Evolutionary conservation across 2,888 invertebrate genomes (phyloP).

Genomic region (Sympetrum striolatum): DNA sequence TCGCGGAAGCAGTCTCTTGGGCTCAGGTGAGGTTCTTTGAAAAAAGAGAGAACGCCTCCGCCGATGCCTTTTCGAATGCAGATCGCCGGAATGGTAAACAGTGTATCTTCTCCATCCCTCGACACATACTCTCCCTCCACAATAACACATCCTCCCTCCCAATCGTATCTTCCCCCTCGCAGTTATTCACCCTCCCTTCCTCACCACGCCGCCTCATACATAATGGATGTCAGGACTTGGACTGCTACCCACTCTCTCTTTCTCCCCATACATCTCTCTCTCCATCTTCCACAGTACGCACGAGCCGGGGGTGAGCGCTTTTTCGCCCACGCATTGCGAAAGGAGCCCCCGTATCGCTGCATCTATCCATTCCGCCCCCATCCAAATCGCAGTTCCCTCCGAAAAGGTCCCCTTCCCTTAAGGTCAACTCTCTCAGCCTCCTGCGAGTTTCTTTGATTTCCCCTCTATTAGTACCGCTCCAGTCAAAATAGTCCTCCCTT

Average conservation of each 20-base stretch:
- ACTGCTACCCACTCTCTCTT: background rate
- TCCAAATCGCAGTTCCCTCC: background rate
- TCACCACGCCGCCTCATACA: conserved; percentile 30
- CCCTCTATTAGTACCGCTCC: background rate
- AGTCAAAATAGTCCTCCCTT: background rate
- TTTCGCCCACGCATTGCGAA: conserved; percentile 18
- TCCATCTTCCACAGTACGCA: background rate
- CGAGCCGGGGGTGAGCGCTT: background rate
- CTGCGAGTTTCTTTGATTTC: conserved; percentile 12
- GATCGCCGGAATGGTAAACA: conserved; percentile 42
- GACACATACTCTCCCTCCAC: background rate
- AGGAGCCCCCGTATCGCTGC: background rate
- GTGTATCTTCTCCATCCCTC: conserved; percentile 45
- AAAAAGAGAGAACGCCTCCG: background rate
- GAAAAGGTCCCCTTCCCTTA: background rate
- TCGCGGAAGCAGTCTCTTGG: conserved; percentile 20
- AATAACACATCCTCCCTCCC: conserved; percentile 10
- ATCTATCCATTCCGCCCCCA: background rate
- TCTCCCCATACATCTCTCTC: background rate
- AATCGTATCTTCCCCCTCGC: conserved; percentile 27
- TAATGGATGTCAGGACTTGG: conserved; percentile 47
- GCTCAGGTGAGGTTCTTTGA: conserved; percentile 42
- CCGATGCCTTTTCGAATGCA: conserved; percentile 41
- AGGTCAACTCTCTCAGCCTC: background rate
- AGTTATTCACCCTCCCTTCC: background rate